phyloP scores from a whole-genome alignment of 2,113 vertebrate species.

The Syngnathoides biaculeatus region DNA sequence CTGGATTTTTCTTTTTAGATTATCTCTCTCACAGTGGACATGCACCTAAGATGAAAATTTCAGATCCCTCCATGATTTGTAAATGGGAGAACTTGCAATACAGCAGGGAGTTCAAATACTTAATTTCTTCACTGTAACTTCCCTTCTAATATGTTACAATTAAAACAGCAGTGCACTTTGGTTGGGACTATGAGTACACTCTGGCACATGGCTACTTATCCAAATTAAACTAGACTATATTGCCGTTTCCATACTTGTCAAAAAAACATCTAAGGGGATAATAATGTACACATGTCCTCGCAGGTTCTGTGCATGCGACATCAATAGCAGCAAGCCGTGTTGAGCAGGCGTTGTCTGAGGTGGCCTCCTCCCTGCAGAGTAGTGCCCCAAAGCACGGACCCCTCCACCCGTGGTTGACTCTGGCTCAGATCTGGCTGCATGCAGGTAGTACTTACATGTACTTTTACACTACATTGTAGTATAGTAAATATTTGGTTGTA shows the following conservation, averaged over 20 bases:
- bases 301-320: slow-evolving; percentile 93
- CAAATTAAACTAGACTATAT: not conserved
- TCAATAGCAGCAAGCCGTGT: slow-evolving; percentile 96
- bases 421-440: slow-evolving; percentile 98
- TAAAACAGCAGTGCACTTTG: slow-evolving; percentile 14
- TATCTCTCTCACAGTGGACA: too few relatives aligned
- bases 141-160: slow-evolving; percentile 4
- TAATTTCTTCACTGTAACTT: too few relatives aligned
- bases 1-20: too few relatives aligned
- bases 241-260: not conserved
- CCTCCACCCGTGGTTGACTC: slow-evolving; percentile 96
- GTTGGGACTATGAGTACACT: slow-evolving; percentile 20
- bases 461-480: not conserved
- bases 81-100: too few relatives aligned
- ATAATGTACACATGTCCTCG: not conserved
- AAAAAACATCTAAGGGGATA: not conserved
- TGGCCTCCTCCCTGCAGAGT: slow-evolving; percentile 95
- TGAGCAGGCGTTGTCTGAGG: slow-evolving; percentile 94
- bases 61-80: too few relatives aligned
- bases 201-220: slow-evolving; percentile 28
- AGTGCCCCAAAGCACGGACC: slow-evolving; percentile 94
- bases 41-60: too few relatives aligned
- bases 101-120: too few relatives aligned
- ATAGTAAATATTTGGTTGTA: too few relatives aligned
- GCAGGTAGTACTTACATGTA: slow-evolving; percentile 83